These are phyloP conservation scores for Scrobipalpa costella DNA, from an alignment of 2,888 invertebrate genomes.

Conservation along the genomic window DNA sequence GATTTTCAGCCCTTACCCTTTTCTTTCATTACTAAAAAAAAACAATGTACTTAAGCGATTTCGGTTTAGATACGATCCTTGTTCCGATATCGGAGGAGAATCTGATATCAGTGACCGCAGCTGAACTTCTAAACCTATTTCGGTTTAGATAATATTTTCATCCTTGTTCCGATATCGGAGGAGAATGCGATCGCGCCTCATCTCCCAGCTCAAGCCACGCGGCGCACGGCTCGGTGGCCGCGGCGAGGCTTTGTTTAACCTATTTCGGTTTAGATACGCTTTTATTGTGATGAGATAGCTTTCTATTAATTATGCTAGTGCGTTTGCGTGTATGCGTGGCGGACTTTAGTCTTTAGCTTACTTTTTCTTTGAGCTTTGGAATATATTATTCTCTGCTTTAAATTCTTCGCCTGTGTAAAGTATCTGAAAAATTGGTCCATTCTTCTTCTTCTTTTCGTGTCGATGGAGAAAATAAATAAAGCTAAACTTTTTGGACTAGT, in stretches of 20 bases:
- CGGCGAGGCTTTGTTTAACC: conserved; percentile 70
- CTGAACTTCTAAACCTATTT: background rate
- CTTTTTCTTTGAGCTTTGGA: background rate
- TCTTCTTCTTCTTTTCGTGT: too few species aligned
- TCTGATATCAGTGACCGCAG: background rate
- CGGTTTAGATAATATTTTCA: too few species aligned
- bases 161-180: too few species aligned
- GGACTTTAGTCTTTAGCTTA: background rate
- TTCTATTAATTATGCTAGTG: conserved; percentile 64
- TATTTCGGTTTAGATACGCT: conserved; percentile 77
- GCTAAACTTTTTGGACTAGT: too few species aligned
- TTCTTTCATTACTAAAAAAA: too few species aligned
- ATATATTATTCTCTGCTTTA: background rate
- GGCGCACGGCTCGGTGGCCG: conserved; percentile 45
- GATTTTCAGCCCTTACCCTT: too few species aligned
- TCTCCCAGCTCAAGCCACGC: conserved; percentile 47
- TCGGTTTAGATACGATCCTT: background rate
- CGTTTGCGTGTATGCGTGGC: background rate
- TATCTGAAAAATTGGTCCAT: too few species aligned
- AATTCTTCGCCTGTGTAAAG: background rate
- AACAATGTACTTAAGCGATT: too few species aligned
- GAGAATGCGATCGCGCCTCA: too few species aligned
- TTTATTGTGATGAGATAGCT: conserved; percentile 62
- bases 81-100: background rate
- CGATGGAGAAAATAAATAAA: too few species aligned